phyloP scores from a whole-genome alignment of 2,797 vertebrate genomes.

The Xiphophorus birchmanni region DNA sequence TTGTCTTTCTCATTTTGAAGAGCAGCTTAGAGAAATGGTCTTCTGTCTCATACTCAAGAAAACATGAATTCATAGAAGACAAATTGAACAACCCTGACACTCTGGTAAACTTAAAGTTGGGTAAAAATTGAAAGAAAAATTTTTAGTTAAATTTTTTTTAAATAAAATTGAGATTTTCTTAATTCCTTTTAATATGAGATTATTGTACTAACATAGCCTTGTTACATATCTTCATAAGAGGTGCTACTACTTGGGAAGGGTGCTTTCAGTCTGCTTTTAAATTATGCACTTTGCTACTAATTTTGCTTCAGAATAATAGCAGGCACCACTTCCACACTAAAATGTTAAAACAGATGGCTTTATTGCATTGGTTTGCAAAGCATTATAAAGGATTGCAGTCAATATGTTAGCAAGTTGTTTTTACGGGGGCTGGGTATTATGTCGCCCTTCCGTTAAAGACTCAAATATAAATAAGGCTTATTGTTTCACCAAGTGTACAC shows the following conservation, averaged over 20 bases:
- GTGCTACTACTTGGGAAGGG: background rate
- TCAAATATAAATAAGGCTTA: constrained; percentile 4
- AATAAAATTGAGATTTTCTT: background rate
- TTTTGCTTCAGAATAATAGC: constrained; percentile 1
- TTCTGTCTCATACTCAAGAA: background rate
- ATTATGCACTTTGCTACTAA: background rate
- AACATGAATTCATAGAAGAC: background rate
- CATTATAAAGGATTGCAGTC: background rate
- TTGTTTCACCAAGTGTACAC: background rate
- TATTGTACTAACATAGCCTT: background rate
- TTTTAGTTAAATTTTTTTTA: background rate
- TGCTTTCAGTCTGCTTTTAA: constrained; percentile 23
- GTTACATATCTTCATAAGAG: background rate
- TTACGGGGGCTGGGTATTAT: background rate
- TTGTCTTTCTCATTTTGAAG: background rate
- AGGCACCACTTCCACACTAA: background rate
- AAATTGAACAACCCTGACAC: background rate
- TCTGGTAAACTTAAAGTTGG: background rate
- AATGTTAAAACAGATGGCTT: background rate
- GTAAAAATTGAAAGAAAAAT: background rate
- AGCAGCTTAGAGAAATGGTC: background rate
- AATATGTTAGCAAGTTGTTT: constrained; percentile 7
- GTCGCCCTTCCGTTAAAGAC: constrained; percentile 7
- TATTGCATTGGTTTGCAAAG: background rate
- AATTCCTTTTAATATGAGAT: background rate